Evolutionary conservation across 2,888 invertebrate genomes (phyloP).

Genomic region (Horisme vitalbata): DNA sequence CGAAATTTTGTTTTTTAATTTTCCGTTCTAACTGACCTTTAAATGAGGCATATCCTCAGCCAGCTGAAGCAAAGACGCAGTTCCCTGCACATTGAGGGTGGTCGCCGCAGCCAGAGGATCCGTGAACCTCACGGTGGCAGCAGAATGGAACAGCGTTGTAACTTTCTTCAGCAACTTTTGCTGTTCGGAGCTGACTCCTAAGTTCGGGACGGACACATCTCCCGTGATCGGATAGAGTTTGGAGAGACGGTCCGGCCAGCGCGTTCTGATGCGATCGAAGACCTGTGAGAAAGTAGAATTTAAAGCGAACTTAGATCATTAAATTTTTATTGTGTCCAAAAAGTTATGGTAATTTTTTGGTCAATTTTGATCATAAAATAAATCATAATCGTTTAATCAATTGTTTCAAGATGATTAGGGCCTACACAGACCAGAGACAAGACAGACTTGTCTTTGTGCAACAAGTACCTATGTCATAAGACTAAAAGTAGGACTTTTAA

Average conservation of each 20-base stretch:
- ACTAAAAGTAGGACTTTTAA: too few species aligned
- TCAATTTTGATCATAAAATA: too few species aligned
- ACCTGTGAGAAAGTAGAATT: slow-evolving; percentile 66
- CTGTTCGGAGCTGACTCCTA: slow-evolving; percentile 88
- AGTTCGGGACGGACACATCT: slow-evolving; percentile 87
- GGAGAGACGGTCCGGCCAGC: slow-evolving; percentile 84
- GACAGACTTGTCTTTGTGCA: too few species aligned
- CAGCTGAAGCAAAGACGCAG: slow-evolving; percentile 91
- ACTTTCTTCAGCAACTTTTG: slow-evolving; percentile 86
- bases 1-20: too few species aligned
- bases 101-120: slow-evolving; percentile 94
- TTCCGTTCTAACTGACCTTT: too few species aligned
- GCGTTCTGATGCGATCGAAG: slow-evolving; percentile 86
- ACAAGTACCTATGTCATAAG: too few species aligned
- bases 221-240: slow-evolving; percentile 88
- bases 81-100: slow-evolving; percentile 94
- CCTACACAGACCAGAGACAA: too few species aligned
- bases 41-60: slow-evolving; percentile 91
- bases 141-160: slow-evolving; percentile 96
- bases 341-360: too few species aligned
- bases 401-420: too few species aligned
- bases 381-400: too few species aligned
- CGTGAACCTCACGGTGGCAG: slow-evolving; percentile 97
- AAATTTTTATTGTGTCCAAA: too few species aligned
- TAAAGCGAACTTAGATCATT: too few species aligned